Conservation (phyloP, 2,888 invertebrate genomes). For the Stictocephala bisonia region DNA sequence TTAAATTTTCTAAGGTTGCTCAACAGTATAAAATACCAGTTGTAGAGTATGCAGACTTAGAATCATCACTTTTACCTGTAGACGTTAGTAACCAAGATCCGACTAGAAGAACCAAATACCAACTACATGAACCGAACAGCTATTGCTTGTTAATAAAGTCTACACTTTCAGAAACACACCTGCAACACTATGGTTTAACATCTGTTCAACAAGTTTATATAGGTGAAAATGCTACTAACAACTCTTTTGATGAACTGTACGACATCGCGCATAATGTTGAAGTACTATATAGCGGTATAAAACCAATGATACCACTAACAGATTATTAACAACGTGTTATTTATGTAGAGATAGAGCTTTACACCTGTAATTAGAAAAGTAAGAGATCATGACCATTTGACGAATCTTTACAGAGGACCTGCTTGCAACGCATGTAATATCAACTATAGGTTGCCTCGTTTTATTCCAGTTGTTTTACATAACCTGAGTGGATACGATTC, state of each 20-base stretch:
- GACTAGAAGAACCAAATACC: neutral
- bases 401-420: conserved; percentile 13
- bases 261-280: conserved; percentile 2
- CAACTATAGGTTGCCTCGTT: conserved; percentile 20
- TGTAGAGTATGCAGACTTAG: conserved; percentile 11
- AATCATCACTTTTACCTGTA: neutral
- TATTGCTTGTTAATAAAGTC: conserved; percentile 20
- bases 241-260: conserved; percentile 11
- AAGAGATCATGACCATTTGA: conserved; percentile 29
- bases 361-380: neutral
- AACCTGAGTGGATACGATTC: conserved; percentile 16
- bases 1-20: conserved; percentile 1
- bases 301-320: neutral
- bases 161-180: neutral
- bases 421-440: conserved; percentile 15
- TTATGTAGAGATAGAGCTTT: conserved; percentile 7
- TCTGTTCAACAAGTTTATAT: neutral
- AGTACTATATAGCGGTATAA: neutral
- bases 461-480: conserved; percentile 17
- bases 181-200: neutral
- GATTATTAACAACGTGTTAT: neutral
- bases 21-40: conserved; percentile 18
- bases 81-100: neutral
- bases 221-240: conserved; percentile 13
- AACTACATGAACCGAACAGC: conserved; percentile 27